Evolutionary conservation across 2,888 invertebrate genomes (phyloP), one percentile per base, ranked within the genome.

Genomic region (Drosophila dives): DNA sequence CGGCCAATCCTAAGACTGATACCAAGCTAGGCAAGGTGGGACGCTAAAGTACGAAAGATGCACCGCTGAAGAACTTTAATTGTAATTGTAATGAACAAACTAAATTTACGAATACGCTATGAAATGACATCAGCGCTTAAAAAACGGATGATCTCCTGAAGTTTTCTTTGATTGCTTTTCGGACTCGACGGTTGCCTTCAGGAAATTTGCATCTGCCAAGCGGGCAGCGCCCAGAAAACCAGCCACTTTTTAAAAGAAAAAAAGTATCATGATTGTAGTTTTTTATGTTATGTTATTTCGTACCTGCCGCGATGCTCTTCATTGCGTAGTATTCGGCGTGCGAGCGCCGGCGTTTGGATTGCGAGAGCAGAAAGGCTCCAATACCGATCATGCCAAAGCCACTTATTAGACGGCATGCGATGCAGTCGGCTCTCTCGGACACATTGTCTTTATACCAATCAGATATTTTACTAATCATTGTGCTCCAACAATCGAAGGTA

Each of bases 1-100:
- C 99, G 1, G 99, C 99, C 6, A 97, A 99, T 94, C 99, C 99
- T 3, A 98, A 98, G 94, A 99, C 99, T 75, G 98, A 99, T 91
- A 97, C 98, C 0, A 96, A 96, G 92, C 94, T 99, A 54, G 99
- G 99, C 60, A 97, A 97, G 95, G 98, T 99, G 81, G 99, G 99
- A 76, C 94, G 93, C 87, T 95, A 55, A 38, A 29, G 93, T 93
- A 38, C 17, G 3, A 15, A 32, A 23, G 7, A 15, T 50, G n/a
- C 34, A 36, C 45, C 12, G 12, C 42, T 55, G 33, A 63, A 59
- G 63, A 72, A 65, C 56, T 66, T 51, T 69, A 72, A 64, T 67
- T 72, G 51, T 69, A 70, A 65, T 67, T 72, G 50, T 68, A 66
- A 42, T 62, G 66, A 80, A 71, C 66, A 75, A 80, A 77, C 50